Percentiles rank a stretch among this genome's conserved stretches.
Evolutionary conservation across 2,113 vertebrate species (phyloP).

Genomic region (Aptenodytes patagonicus): DNA sequence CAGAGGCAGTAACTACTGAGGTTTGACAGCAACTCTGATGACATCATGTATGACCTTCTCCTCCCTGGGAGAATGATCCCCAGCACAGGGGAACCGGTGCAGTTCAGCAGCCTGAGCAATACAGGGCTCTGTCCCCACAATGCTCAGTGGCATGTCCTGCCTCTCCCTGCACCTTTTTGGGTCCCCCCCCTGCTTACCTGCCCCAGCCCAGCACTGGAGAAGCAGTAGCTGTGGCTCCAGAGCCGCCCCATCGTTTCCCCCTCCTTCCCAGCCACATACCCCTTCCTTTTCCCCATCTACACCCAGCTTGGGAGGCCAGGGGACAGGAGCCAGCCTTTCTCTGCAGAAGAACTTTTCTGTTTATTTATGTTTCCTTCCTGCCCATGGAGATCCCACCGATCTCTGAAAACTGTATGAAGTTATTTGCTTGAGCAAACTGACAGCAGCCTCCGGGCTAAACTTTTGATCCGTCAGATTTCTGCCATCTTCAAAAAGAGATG

Average conservation of each 20-base stretch:
- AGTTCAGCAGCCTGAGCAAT: not conserved
- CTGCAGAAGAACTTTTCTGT: not conserved
- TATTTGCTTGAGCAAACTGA: conserved; percentile 56
- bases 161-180: not conserved
- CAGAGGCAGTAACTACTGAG: not conserved
- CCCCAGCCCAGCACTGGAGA: not conserved
- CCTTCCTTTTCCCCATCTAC: not conserved
- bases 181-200: not conserved
- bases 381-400: not conserved
- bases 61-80: not conserved
- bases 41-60: not conserved
- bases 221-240: not conserved
- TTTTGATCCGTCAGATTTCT: conserved; percentile 63
- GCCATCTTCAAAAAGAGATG: conserved; percentile 10
- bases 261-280: not conserved
- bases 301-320: not conserved
- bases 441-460: conserved; percentile 69
- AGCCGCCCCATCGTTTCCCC: not conserved
- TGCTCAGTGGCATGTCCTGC: not conserved
- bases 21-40: not conserved
- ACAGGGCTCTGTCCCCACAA: not conserved
- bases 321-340: not conserved
- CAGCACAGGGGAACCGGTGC: not conserved
- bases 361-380: not conserved
- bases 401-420: conserved; percentile 35